Conservation (phyloP, 2,888 invertebrate species). For the Troides helena region DNA sequence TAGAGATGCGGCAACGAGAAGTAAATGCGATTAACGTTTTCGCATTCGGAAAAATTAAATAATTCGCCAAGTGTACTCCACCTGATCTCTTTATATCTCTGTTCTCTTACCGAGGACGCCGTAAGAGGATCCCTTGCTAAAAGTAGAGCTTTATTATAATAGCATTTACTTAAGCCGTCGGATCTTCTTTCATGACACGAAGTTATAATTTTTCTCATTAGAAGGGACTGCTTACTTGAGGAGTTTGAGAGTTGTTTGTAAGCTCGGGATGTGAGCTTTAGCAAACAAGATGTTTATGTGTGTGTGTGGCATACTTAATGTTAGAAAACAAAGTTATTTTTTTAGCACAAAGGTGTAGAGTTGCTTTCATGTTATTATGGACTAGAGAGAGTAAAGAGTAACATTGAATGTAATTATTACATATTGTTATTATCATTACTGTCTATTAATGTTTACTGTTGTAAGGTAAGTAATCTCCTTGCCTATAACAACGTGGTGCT, state of each 20-base stretch:
- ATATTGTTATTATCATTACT: too few species aligned
- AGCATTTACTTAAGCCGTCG: slow-evolving; percentile 23
- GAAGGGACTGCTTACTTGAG: slow-evolving; percentile 15
- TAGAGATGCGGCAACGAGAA: not conserved
- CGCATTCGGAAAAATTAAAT: slow-evolving; percentile 14
- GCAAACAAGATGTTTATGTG: slow-evolving; percentile 11
- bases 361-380: too few species aligned
- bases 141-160: slow-evolving; percentile 25
- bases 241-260: slow-evolving; percentile 18
- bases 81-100: slow-evolving; percentile 20
- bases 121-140: slow-evolving; percentile 18
- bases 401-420: too few species aligned
- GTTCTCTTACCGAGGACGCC: slow-evolving; percentile 3
- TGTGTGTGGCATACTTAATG: slow-evolving; percentile 2
- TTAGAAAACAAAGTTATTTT: not conserved
- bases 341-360: too few species aligned
- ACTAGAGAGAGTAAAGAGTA: too few species aligned
- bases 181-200: slow-evolving; percentile 27
- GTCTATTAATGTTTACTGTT: too few species aligned
- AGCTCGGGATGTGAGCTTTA: not conserved
- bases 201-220: slow-evolving; percentile 30
- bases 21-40: not conserved
- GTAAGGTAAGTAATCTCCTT: too few species aligned
- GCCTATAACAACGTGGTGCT: too few species aligned
- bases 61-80: slow-evolving; percentile 5